Evolutionary conservation across 2,888 invertebrate genomes (phyloP), one percentile per base, ranked within the genome.

Genomic region (Campoplex nolae): DNA sequence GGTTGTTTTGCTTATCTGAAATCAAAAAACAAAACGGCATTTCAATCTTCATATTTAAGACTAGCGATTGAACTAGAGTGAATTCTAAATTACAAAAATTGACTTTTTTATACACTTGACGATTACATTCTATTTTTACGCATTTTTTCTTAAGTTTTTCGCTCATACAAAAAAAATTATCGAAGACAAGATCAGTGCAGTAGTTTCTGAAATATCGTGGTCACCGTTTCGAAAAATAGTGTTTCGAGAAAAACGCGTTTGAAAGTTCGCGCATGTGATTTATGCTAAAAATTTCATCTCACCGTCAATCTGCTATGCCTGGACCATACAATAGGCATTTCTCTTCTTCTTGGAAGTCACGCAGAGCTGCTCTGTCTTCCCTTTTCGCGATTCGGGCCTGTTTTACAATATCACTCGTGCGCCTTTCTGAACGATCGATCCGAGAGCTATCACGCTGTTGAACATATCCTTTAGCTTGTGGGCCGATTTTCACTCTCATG

Each of bases 1-100:
- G 74, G 82, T 75, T 65, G 74, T 82, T 82, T 48, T 82, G 82
- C 82, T 74, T 67, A 65, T 82, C 74, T 74, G 82, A 82, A 74
- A 82, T 82, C 51, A 65, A 82, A 82, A 82, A 82, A 76, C 48
- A 58, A 83, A 83, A 83, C 38, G 38, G 38, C 38, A 38, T 38
- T 38, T 38, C 6, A 38, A 38, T 38, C 38, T 38, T 38, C 38
- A 45, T 45, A 45, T 45, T 45, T 11, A 45, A 67, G 58, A 51
- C 45, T 76, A 48, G n/a, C 28, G 42, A 54, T 76, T 45, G 56
- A 54, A 70, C 56, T 70, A 58, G 45, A 70, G 75, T 70, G 45
- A 56, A 70, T 35, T 83, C 71, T 73, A 70, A 58, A 58, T n/a
- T 58, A n/a, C 6, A 58, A 58, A 13, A 28, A 28, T 58, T n/a